phyloP scores from a whole-genome alignment of 2,113 vertebrate genomes.

The Ceyx margarethae region DNA sequence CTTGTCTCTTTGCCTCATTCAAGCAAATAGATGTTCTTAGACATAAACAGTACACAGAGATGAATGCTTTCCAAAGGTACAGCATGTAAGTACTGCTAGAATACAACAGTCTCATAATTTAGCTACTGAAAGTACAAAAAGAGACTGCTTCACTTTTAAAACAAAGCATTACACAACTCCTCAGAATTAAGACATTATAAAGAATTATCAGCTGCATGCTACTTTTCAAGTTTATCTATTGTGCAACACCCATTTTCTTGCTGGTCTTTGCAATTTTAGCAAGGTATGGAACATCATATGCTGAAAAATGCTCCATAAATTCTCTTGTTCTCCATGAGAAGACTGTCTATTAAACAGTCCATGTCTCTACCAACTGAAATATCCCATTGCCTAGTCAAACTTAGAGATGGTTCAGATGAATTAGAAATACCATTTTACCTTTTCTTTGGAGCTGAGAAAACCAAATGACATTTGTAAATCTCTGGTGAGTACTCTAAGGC shows the following conservation, averaged over 20 bases:
- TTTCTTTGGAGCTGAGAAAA: background rate
- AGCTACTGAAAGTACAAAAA: background rate
- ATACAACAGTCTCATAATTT: background rate
- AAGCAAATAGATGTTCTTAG: background rate
- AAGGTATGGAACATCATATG: background rate
- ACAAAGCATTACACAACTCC: background rate
- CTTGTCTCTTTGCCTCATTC: background rate
- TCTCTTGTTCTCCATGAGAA: accelerated
- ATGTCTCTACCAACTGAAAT: background rate
- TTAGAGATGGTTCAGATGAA: background rate
- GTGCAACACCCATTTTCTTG: background rate
- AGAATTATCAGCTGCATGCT: background rate
- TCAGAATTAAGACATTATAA: background rate
- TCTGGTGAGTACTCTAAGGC: background rate
- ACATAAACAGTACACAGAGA: background rate
- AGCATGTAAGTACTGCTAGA: background rate
- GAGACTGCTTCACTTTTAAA: background rate
- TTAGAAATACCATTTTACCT: background rate
- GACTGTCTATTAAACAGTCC: background rate
- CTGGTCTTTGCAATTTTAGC: background rate
- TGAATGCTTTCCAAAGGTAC: background rate
- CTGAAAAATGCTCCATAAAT: background rate
- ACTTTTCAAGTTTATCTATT: background rate
- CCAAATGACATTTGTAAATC: background rate
- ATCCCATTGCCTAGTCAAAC: background rate